Conservation (phyloP, 2,888 invertebrate species). For the Parnassius glacialis region DNA sequence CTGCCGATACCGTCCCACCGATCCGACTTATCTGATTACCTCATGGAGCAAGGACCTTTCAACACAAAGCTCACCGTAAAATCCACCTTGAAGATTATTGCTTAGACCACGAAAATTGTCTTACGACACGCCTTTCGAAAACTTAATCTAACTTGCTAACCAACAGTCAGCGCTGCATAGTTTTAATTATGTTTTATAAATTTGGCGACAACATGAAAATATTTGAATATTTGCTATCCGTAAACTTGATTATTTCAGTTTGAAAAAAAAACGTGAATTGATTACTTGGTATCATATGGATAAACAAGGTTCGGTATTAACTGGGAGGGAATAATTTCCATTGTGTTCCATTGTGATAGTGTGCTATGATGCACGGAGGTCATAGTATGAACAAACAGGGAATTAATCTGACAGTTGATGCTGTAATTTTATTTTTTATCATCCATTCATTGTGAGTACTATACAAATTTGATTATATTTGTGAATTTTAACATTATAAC, state of each 20-base stretch:
- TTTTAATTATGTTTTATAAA: slow-evolving; percentile 2
- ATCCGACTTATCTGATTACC: slow-evolving; percentile 70
- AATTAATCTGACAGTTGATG: slow-evolving; percentile 57
- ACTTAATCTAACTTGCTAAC: not conserved
- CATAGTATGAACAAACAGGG: slow-evolving; percentile 53
- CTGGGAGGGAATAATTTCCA: slow-evolving; percentile 55
- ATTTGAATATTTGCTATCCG: not conserved
- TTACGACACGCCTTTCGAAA: slow-evolving; percentile 41
- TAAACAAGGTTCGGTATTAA: slow-evolving; percentile 35
- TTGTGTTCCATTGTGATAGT: slow-evolving; percentile 64
- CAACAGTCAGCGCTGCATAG: not conserved
- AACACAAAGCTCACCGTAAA: slow-evolving; percentile 72
- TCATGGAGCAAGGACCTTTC: slow-evolving; percentile 78
- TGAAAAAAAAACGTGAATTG: slow-evolving; percentile 7
- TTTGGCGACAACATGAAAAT: not conserved
- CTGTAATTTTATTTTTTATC: slow-evolving; percentile 41
- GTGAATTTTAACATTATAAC: no score
- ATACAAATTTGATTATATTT: no score
- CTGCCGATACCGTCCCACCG: slow-evolving; percentile 44
- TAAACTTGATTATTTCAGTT: not conserved
- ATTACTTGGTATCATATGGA: slow-evolving; percentile 9
- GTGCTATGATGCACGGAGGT: slow-evolving; percentile 55
- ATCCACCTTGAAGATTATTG: slow-evolving; percentile 70
- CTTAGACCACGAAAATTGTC: slow-evolving; percentile 54
- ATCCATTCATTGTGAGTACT: not conserved